A percentile compares a stretch with the other conserved stretches of the same genome.
Conservation (phyloP, 2,888 invertebrate genomes). For the Elysia crispata region DNA sequence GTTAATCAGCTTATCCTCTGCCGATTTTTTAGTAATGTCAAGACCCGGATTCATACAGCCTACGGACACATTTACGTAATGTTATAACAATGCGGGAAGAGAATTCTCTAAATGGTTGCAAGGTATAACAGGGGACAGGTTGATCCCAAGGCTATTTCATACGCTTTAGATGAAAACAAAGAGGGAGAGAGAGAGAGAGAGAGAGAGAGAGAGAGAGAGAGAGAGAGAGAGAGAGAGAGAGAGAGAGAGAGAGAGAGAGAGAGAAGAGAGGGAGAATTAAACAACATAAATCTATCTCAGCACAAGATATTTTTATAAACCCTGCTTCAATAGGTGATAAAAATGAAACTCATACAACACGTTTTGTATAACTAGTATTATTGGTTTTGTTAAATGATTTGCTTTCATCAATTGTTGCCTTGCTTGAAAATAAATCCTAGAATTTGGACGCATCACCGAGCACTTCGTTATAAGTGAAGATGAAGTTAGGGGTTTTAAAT, state of each 20-base stretch:
- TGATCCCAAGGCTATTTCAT: too few relatives aligned
- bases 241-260: neutral
- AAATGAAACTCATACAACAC: neutral
- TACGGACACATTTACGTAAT: too few relatives aligned
- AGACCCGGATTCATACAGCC: too few relatives aligned
- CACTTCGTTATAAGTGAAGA: too few relatives aligned
- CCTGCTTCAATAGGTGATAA: neutral
- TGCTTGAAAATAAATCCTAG: neutral
- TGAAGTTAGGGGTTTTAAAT: too few relatives aligned
- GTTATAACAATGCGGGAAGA: too few relatives aligned
- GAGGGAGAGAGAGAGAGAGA: constrained; percentile 36
- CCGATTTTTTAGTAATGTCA: too few relatives aligned
- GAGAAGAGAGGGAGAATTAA: neutral
- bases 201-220: neutral
- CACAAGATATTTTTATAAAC: neutral
- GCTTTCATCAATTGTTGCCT: too few relatives aligned
- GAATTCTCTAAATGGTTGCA: too few relatives aligned
- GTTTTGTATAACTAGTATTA: neutral
- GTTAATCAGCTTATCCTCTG: too few relatives aligned
- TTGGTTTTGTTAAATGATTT: neutral
- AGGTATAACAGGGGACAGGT: too few relatives aligned
- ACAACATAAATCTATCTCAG: neutral
- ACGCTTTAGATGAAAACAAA: neutral
- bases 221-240: neutral
- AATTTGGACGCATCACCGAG: neutral